Base-by-base conservation (phyloP, 2,888 invertebrate genomes). In the Xanthia togata region DNA sequence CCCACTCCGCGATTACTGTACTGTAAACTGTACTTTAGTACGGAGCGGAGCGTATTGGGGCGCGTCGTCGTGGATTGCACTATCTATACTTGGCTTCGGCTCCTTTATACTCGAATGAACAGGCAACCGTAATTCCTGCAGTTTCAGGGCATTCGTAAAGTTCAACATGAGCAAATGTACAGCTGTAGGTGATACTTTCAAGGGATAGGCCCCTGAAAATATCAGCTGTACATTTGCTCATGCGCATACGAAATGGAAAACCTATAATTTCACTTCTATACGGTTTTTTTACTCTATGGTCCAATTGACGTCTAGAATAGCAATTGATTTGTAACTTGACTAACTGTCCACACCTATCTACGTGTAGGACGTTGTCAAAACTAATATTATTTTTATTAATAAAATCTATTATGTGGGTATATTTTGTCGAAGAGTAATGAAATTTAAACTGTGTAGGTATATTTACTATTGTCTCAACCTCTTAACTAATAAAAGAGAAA, bases 241-340 rank as follows among this genome's bases (percentile, higher is more conserved):
- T 5, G n/a, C 14, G 38, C 64, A 26, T 2, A 11, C 20, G 17
- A 11, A 31, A 47, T n/a, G 6, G 11, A 20, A 17, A 8, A 57
- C 14, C 26, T 26, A 53, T 6, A 60, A 20, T 23, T 62, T 53
- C 74, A 2, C 3, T 2, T 75, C 76, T 31, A 1, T 62, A 14
- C 3, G 4, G 4, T 50, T 76, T 38, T n/a, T 1, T 4, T 71
- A 64, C 1, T 79, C 79, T 59, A 0, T 26, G 57, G 44, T 11
- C 53, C 59, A n/a, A 50, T 65, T 71, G 71, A 73, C 55, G 73
- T 70, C 74, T 60, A 79, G 79, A 84, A 82, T 81, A 83, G 26
- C 76, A 79, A 82, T 86, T 74, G 77, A 82, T 84, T 86, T 79
- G 63, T 73, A 77, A 76, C 82, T 84, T 73, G 31, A 71, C 75